Evolutionary conservation across 64 coral and sea anemone species (phyloP).

Genomic region (Exaiptasia diaphana): DNA sequence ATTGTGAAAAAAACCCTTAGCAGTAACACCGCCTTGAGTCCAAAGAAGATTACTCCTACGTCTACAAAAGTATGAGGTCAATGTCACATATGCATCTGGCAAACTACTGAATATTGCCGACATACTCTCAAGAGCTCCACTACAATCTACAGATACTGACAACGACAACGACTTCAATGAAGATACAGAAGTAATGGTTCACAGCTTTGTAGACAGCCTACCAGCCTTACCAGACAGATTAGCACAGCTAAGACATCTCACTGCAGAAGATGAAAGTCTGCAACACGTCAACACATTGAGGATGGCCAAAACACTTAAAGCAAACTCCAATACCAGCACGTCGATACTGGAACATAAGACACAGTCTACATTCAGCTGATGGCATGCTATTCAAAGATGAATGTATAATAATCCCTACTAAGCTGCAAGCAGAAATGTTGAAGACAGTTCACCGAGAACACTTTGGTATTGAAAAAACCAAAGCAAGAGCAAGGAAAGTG

Average conservation of each 20-base stretch:
- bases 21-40: constrained; percentile 13
- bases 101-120: constrained; percentile 52
- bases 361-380: constrained; percentile 27
- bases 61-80: constrained; percentile 41
- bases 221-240: constrained; percentile 1
- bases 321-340: neutral
- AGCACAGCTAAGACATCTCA: constrained; percentile 16
- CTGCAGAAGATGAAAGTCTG: constrained; percentile 2
- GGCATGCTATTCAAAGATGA: constrained; percentile 13
- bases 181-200: constrained; percentile 10
- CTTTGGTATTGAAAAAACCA: constrained; percentile 34
- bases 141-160: neutral
- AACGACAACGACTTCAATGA: neutral
- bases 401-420: neutral
- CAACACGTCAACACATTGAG: constrained; percentile 11
- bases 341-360: constrained; percentile 18
- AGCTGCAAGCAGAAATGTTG: neutral
- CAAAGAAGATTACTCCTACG: constrained; percentile 4
- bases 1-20: constrained; percentile 21
- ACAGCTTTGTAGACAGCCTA: constrained; percentile 15
- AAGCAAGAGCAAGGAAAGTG: constrained; percentile 9
- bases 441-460: constrained; percentile 2
- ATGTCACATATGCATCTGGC: constrained; percentile 31
- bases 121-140: constrained; percentile 11
- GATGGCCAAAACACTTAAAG: constrained; percentile 29